A percentile compares a stretch with the other conserved stretches of the same genome.
These are phyloP conservation scores for Monarcha castaneiventris DNA, from an alignment of 2,113 vertebrate genomes.

Conservation along the genomic window DNA sequence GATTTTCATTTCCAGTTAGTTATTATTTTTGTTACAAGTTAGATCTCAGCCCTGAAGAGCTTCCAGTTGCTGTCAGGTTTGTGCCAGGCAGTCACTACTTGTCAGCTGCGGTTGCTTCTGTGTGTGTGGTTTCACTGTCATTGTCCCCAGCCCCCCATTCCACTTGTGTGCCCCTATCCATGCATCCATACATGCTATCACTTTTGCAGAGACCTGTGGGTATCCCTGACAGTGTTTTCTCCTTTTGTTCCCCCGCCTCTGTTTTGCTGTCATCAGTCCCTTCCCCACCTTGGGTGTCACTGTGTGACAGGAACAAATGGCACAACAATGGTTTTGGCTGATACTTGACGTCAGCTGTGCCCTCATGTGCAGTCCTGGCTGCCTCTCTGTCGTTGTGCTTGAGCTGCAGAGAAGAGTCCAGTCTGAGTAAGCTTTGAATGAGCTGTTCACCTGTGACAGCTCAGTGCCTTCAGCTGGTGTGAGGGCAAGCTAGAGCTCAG, in stretches of 20 bases:
- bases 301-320: neutral
- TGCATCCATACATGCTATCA: rapidly evolving
- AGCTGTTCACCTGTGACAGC: neutral
- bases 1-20: neutral
- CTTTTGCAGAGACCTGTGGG: neutral
- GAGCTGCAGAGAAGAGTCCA: neutral
- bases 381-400: neutral
- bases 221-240: neutral
- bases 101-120: neutral
- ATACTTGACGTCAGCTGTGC: neutral
- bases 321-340: neutral
- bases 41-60: neutral
- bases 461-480: neutral
- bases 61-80: constrained; percentile 4
- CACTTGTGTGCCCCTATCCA: neutral
- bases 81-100: neutral
- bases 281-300: neutral
- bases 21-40: constrained; percentile 2
- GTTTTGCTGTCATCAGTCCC: neutral
- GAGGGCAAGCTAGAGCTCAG: neutral
- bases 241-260: neutral
- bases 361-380: neutral
- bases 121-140: neutral
- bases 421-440: neutral
- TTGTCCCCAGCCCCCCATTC: neutral